phyloP scores from a whole-genome alignment of 2,888 invertebrate species.

The Drosophila rellima region DNA sequence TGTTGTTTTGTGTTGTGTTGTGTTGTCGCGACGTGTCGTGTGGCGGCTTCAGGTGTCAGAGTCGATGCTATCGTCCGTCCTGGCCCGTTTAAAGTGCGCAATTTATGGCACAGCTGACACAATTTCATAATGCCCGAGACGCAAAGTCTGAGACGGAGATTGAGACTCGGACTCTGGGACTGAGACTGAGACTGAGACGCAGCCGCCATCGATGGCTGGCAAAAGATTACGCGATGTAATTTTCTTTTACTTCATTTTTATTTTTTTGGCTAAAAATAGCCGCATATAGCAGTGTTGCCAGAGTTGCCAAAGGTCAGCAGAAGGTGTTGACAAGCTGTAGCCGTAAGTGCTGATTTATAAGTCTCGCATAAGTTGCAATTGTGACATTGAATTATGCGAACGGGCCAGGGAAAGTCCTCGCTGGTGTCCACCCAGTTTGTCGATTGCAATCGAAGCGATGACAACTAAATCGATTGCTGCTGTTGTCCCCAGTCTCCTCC shows the following conservation, averaged over 20 bases:
- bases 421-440: constrained; percentile 11
- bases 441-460: constrained; percentile 54
- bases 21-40: constrained; percentile 30
- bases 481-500: constrained; percentile 1
- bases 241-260: constrained; percentile 9
- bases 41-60: constrained; percentile 55
- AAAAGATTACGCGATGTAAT: constrained; percentile 61
- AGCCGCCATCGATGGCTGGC: constrained; percentile 38
- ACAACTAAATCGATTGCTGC: constrained; percentile 65
- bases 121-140: constrained; percentile 75
- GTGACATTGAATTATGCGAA: constrained; percentile 66
- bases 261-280: constrained; percentile 51
- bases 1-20: constrained; percentile 17
- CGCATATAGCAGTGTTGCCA: constrained; percentile 6
- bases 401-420: constrained; percentile 59
- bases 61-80: constrained; percentile 47
- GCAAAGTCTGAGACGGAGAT: constrained; percentile 33
- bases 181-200: constrained; percentile 12
- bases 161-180: not conserved
- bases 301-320: constrained; percentile 42
- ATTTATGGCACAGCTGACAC: constrained; percentile 78
- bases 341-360: constrained; percentile 48
- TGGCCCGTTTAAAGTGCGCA: constrained; percentile 68
- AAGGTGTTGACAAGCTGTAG: constrained; percentile 55
- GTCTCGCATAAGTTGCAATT: constrained; percentile 27